Base-by-base conservation (phyloP, 1,140 invertebrate species). In the Orchesella cincta region DNA sequence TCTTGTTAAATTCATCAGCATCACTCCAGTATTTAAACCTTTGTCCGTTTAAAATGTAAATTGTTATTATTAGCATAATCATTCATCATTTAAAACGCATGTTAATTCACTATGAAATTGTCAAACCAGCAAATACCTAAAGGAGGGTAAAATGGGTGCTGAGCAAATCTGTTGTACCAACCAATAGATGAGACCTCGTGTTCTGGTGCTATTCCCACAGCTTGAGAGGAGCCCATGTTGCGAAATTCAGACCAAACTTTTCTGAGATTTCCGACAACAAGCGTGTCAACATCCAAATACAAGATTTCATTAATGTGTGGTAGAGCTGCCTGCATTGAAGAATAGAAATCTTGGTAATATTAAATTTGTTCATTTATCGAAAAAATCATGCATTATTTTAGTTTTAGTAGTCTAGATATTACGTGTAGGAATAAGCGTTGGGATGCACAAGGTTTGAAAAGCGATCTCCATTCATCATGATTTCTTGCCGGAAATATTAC, bases 151-250 rank as follows among this genome's bases (percentile, higher is more conserved):
- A 92, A 98, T 0, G 96, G 96, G 88, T 98, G 95, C 80, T 92
- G 91, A 0, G 96, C 96, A 88, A 98, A 97, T 80, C 95, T 86
- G 82, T 96, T 96, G 85, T 98, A 98, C 96, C 96, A 98, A 1
- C 94, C 95, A 52, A 94, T 92, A 83, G 93, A 93, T 18, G 91
- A 89, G 85, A 96, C 94, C 85, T 98, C 95, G 86, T 95, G 92
- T 86, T 98, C 96, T 1, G 93, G 90, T 29, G 93, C 89, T 77
- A 98, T 85, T 0, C 92, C 95, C 64, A 94, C 94, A 82, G 98
- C 90, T 83, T 98, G 96, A 52, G 89, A 91, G 2, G 88, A 87
- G 86, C 97, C 97, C 88, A 98, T 97, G 74, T 89, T 86, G 35
- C 87, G 85, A 85, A 98, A 98, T 85, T 91, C 88, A 34, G 88